A percentile compares a stretch with the other conserved stretches of the same genome.
phyloP scores from a whole-genome alignment of 2,888 invertebrate species.

The Drosophila kambysellisi region DNA sequence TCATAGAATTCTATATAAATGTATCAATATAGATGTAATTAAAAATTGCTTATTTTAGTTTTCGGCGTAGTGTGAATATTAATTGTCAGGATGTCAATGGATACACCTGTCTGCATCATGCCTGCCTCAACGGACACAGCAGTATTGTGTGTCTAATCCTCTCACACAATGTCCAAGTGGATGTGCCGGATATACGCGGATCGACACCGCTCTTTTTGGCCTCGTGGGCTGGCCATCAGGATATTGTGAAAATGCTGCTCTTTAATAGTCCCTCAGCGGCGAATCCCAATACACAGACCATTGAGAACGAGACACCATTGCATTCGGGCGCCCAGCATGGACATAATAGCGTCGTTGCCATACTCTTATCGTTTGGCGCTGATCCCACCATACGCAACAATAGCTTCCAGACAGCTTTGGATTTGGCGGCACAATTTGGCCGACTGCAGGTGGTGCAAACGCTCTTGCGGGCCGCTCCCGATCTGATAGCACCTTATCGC shows the following conservation, averaged over 20 bases:
- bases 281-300: conserved; percentile 90
- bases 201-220: conserved; percentile 97
- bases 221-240: conserved; percentile 96
- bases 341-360: conserved; percentile 92
- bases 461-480: conserved; percentile 92
- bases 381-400: conserved; percentile 95
- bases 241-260: conserved; percentile 93
- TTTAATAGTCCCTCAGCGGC: conserved; percentile 91
- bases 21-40: not conserved
- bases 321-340: conserved; percentile 97
- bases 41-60: conserved; percentile 86
- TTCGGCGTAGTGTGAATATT: conserved; percentile 94
- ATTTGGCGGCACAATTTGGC: conserved; percentile 96
- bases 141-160: conserved; percentile 93
- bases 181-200: conserved; percentile 95
- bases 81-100: conserved; percentile 97
- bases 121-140: conserved; percentile 96
- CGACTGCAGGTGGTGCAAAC: conserved; percentile 93
- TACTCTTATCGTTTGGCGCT: conserved; percentile 93
- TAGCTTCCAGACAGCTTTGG: conserved; percentile 95
- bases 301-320: conserved; percentile 94
- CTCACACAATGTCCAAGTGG: conserved; percentile 92
- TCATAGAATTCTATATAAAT: not conserved
- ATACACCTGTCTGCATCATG: conserved; percentile 96
- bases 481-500: conserved; percentile 87